A percentile compares a stretch with the other conserved stretches of the same genome.
Evolutionary conservation across 2,113 vertebrate species (phyloP).

Genomic region (Poeciliopsis prolifica): DNA sequence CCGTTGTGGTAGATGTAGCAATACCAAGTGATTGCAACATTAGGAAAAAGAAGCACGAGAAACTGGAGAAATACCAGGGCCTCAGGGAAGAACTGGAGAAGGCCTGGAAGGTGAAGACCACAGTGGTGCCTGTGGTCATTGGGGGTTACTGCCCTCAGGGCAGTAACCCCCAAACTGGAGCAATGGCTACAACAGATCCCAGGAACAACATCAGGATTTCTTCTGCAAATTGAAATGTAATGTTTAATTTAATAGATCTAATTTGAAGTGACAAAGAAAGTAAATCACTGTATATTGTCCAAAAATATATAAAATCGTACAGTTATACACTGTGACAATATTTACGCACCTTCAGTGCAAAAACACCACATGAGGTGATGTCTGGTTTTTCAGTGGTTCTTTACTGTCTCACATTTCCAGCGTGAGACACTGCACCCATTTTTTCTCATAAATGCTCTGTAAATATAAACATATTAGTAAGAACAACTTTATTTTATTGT

Average conservation of each 20-base stretch:
- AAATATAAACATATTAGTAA: neutral
- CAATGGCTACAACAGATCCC: too few species aligned
- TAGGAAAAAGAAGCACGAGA: too few species aligned
- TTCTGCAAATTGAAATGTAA: neutral
- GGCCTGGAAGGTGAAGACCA: too few species aligned
- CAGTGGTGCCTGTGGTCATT: too few species aligned
- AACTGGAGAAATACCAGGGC: too few species aligned
- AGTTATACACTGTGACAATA: neutral
- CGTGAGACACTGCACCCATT: neutral
- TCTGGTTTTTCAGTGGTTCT: neutral
- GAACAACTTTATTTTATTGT: neutral
- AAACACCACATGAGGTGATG: neutral
- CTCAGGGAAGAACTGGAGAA: too few species aligned
- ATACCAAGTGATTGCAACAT: too few species aligned
- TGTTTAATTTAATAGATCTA: neutral
- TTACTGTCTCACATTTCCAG: neutral
- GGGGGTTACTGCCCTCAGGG: too few species aligned
- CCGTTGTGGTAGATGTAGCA: too few species aligned
- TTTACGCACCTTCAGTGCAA: neutral
- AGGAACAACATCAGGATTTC: too few species aligned
- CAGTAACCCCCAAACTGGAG: too few species aligned
- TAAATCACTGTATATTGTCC: neutral
- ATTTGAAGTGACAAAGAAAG: neutral
- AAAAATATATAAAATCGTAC: neutral
- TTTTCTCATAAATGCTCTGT: neutral